phyloP scores from a whole-genome alignment of 1,140 invertebrate species.

The Thereuonema tuberculata region DNA sequence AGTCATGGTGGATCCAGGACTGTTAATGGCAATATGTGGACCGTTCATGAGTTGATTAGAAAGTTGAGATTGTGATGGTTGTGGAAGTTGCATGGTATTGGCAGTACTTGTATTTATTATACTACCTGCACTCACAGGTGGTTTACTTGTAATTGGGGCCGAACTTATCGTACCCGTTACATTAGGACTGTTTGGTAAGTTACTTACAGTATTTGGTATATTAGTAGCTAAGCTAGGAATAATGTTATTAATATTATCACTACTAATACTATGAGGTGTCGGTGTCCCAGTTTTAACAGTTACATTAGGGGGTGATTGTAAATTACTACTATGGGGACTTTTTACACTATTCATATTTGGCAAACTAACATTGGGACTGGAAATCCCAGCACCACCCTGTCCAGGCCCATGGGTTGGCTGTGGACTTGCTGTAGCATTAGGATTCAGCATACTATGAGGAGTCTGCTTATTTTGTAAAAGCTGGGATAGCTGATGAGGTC shows the following conservation, averaged over 20 bases:
- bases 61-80: constrained; percentile 16
- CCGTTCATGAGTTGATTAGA: constrained; percentile 29
- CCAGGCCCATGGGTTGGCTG: neutral
- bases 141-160: neutral
- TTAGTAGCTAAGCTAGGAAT: neutral
- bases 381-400: neutral
- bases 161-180: constrained; percentile 8
- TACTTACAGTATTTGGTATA: constrained; percentile 6
- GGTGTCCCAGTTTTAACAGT: constrained; percentile 14
- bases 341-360: constrained; percentile 22
- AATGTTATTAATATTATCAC: constrained; percentile 14
- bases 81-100: constrained; percentile 15
- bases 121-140: constrained; percentile 12
- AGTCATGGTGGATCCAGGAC: constrained; percentile 7
- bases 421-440: constrained; percentile 8
- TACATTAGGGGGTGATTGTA: constrained; percentile 16
- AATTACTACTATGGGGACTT: constrained; percentile 25
- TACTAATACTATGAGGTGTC: constrained; percentile 16
- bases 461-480: constrained; percentile 17
- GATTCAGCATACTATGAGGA: constrained; percentile 13
- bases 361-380: constrained; percentile 16
- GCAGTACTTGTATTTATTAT: constrained; percentile 12
- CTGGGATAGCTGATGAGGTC: constrained; percentile 20
- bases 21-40: constrained; percentile 21
- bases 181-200: constrained; percentile 12